Evolutionary conservation across 2,888 invertebrate species (phyloP), one percentile per base, ranked within the genome.

Genomic region (Drosophila prolongata): DNA sequence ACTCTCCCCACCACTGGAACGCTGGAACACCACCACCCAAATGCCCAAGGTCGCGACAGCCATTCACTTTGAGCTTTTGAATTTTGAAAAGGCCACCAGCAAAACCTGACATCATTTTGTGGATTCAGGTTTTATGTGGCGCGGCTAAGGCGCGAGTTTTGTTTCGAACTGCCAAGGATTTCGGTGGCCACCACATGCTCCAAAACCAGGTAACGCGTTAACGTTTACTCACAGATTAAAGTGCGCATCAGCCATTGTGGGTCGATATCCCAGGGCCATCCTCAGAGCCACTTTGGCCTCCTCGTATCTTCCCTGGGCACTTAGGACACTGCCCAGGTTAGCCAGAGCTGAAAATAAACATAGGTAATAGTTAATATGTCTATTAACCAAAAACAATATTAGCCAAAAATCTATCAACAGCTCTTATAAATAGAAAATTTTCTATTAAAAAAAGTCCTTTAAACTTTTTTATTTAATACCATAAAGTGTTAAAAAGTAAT

Each of bases 211-310:
- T 8, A 8, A 30, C 30, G 40, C 38, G 34, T 71, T 59, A 65
- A 56, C 65, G 71, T 72, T 75, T 92, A 97, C 98, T 97, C 93
- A 98, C 98, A 98, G 94, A 94, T 99, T 99, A 93, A 99, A 99
- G 94, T 99, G 98, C 68, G 98, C 98, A 93, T 99, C 99, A 64
- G 99, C 98, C 98, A 99, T 99, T 93, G 98, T 98, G 87, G 97
- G 96, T 91, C 98, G 94, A 94, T 96, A 95, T 89, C 95, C 95
- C 78, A 99, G 95, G 69, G 98, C 98, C 93, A 95, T 95, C 90
- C 96, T 94, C 93, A 98, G 98, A 56, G 98, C 98, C 90, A 95
- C 94, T 93, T 98, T 98, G 46, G 99, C 99, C 93, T 98, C 98
- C 77, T 94, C 94, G 67, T 95, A 94, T 87, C 96, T 94, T 55